Evolutionary conservation across 2,888 invertebrate genomes (phyloP).

Genomic region (Pristionchus arcanus): DNA sequence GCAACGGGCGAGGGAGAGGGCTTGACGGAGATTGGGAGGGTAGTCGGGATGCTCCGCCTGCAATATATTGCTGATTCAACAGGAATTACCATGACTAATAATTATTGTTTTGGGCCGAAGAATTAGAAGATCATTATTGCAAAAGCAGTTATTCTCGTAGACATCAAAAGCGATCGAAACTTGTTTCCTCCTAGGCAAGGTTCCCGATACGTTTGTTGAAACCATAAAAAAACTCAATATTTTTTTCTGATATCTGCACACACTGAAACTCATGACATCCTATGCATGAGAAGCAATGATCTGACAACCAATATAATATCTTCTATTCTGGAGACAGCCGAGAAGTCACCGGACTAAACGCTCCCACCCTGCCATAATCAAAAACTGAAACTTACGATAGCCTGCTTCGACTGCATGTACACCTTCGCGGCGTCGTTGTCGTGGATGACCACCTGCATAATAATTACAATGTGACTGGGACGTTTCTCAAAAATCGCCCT

Average conservation of each 20-base stretch:
- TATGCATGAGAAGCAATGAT: neutral
- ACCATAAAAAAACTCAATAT: too few species aligned
- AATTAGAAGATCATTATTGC: neutral
- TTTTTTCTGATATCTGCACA: neutral
- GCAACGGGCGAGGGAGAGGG: constrained; percentile 92
- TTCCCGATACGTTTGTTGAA: too few species aligned
- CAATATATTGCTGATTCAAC: neutral
- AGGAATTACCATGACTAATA: neutral
- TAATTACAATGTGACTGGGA: neutral
- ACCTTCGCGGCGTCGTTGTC: constrained; percentile 95
- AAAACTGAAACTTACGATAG: constrained; percentile 57
- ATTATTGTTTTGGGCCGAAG: neutral
- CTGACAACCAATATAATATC: too few species aligned
- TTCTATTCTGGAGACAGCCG: too few species aligned
- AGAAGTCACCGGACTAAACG: too few species aligned
- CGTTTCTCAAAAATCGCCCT: neutral
- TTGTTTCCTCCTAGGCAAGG: too few species aligned
- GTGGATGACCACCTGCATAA: constrained; percentile 88
- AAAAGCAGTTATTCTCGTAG: too few species aligned
- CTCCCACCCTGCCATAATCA: neutral
- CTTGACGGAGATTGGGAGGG: constrained; percentile 91
- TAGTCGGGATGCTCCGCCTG: constrained; percentile 73
- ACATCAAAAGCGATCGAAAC: too few species aligned
- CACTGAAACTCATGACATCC: neutral
- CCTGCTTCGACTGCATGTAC: constrained; percentile 89